A percentile compares a stretch with the other conserved stretches of the same genome.
Evolutionary conservation across 2,888 invertebrate species (phyloP).

Genomic region (Slavum lentiscoides): DNA sequence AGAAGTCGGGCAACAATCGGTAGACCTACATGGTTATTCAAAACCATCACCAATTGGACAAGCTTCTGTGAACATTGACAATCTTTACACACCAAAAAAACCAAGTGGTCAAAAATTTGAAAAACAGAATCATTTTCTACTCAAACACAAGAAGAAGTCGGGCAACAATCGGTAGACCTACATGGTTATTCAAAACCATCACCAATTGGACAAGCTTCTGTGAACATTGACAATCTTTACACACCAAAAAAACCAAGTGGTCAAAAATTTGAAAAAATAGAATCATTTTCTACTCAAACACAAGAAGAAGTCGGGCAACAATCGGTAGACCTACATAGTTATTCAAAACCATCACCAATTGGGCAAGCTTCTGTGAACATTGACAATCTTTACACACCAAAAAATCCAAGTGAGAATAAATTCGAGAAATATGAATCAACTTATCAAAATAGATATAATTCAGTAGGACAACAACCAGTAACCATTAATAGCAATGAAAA

Average conservation of each 20-base stretch:
- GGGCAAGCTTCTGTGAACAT: not conserved
- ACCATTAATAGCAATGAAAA: not conserved
- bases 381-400: not conserved
- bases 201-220: slow-evolving; percentile 10
- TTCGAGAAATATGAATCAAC: not conserved
- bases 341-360: not conserved
- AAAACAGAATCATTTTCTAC: slow-evolving; percentile 24
- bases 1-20: slow-evolving; percentile 24
- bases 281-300: slow-evolving; percentile 8
- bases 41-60: not conserved
- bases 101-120: not conserved
- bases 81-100: not conserved
- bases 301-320: slow-evolving; percentile 2
- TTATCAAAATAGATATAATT: not conserved
- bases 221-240: not conserved
- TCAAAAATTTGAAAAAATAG: slow-evolving; percentile 12
- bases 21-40: slow-evolving; percentile 2
- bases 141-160: not conserved
- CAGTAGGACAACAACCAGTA: slow-evolving; percentile 1
- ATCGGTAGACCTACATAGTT: slow-evolving; percentile 17
- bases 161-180: slow-evolving; percentile 25
- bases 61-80: not conserved
- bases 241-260: not conserved
- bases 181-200: not conserved
- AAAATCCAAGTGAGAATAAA: not conserved